phyloP scores from a whole-genome alignment of 2,888 invertebrate genomes.

The Ichneumon xanthorius region DNA sequence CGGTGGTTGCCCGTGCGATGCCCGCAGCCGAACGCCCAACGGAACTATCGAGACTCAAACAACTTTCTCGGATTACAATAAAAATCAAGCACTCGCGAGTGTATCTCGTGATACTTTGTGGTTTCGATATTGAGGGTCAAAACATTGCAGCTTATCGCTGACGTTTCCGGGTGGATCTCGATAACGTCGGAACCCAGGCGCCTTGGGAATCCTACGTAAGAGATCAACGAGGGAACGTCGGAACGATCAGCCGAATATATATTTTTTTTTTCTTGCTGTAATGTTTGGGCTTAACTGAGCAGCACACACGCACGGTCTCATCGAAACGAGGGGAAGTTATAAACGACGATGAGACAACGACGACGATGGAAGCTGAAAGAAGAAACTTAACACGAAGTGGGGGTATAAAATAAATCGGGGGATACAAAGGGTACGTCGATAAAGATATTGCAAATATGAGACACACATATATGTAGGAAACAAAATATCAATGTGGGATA shows the following conservation, averaged over 20 bases:
- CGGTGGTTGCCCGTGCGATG: conserved; percentile 52
- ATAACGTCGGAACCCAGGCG: conserved; percentile 65
- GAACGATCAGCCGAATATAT: conserved; percentile 47
- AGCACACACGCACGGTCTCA: conserved; percentile 30
- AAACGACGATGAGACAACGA: conserved; percentile 23
- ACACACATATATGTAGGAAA: conserved; percentile 4
- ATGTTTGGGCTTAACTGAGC: neutral
- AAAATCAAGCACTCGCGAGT: neutral
- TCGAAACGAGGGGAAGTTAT: conserved; percentile 26
- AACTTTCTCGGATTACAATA: conserved; percentile 8
- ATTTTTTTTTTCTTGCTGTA: neutral
- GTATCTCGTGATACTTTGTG: neutral
- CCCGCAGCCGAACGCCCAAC: conserved; percentile 54
- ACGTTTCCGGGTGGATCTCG: conserved; percentile 46
- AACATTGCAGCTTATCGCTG: conserved; percentile 23
- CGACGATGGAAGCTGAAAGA: conserved; percentile 55
- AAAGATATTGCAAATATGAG: conserved; percentile 29
- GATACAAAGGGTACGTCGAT: neutral
- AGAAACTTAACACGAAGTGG: conserved; percentile 42
- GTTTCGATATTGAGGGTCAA: neutral
- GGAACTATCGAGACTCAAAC: conserved; percentile 1
- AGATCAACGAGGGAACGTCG: conserved; percentile 53
- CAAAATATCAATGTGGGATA: conserved; percentile 19
- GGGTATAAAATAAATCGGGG: conserved; percentile 31
- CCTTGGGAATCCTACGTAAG: conserved; percentile 66